Base-by-base conservation (phyloP, 2,888 invertebrate species). In the Heliconius erato region DNA sequence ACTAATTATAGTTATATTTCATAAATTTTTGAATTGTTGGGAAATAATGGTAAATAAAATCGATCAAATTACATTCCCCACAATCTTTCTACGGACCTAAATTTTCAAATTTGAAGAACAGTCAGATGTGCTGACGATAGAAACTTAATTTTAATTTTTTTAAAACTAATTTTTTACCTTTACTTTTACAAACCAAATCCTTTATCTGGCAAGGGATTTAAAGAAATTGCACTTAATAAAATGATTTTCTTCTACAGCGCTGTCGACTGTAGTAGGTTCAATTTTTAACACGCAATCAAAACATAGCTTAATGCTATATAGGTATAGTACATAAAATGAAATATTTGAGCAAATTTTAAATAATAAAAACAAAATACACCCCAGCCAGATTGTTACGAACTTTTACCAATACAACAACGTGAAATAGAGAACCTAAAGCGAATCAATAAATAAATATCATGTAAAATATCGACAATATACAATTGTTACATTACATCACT, bases 381-480 rank as follows among this genome's bases (percentile, higher is more conserved):
- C 94, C 92, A 92, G 95, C 95, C 95, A 95, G 95, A 94, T 88
- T 88, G 88, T 89, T 87, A 91, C 87, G 89, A 90, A 87, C 80
- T 68, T 83, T 90, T 92, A 91, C 92, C 91, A 91, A 92, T 92
- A 82, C 74, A 83, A 83, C 79, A 80, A 83, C 77, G 78, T 87
- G 88, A 89, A 88, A 82, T 92, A 93, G 92, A 91, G 89, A 93
- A 92, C 92, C 92, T 94, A 94, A 86, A 92, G 91, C 92, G 89
- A 94, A 94, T 94, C 93, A 96, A 95, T 95, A 96, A 96, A 96
- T 96, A 95, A 95, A 95, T 94, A 95, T 94, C 92, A 92, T 92
- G 93, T 94, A 90, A 91, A 87, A 87, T 94, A 94, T 93, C 91
- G 94, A 95, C 93, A 95, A 94, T 95, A 92, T 96, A 96, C 96